These are phyloP conservation scores for Trochalopteron elliotii DNA, from an alignment of 2,113 vertebrate species.

Conservation along the genomic window DNA sequence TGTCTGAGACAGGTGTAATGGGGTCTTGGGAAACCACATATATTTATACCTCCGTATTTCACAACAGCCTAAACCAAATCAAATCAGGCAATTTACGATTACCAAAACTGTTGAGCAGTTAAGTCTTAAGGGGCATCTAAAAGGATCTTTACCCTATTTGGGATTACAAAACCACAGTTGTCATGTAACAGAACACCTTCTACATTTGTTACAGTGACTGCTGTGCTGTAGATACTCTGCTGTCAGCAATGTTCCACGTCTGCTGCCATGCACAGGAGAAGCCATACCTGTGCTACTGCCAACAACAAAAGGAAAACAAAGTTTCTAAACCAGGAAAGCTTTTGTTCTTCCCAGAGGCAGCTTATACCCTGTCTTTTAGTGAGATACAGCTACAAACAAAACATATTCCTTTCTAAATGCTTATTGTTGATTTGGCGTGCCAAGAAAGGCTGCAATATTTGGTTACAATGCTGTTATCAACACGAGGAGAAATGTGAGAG, in stretches of 20 bases:
- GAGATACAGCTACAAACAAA: neutral
- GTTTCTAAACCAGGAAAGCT: neutral
- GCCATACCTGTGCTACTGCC: neutral
- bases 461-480: neutral
- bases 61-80: neutral
- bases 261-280: neutral
- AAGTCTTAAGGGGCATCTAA: neutral
- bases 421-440: neutral
- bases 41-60: neutral
- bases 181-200: neutral
- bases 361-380: neutral
- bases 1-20: neutral
- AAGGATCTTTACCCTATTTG: neutral
- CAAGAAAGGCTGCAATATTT: neutral
- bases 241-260: neutral
- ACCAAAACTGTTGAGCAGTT: neutral
- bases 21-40: neutral
- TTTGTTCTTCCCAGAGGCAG: neutral
- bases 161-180: neutral
- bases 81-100: neutral
- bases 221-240: neutral
- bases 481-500: neutral
- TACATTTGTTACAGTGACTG: neutral
- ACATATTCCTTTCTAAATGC: neutral
- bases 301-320: neutral